Evolutionary conservation across 2,797 vertebrate genomes (phyloP).

Genomic region (Pangasius sanitwongsei): DNA sequence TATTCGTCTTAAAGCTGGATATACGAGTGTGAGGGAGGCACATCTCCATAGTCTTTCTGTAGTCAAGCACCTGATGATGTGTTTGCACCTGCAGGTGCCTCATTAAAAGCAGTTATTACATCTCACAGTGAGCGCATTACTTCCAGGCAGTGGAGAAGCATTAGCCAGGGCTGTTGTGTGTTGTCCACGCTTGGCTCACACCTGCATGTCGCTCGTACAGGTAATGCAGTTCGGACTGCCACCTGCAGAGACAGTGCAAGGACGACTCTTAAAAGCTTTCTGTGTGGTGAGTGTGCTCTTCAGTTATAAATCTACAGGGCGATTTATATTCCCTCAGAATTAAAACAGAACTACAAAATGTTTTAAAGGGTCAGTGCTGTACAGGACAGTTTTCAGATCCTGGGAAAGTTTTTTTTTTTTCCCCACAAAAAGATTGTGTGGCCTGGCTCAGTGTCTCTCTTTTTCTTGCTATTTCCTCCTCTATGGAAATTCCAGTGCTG

Average conservation of each 20-base stretch:
- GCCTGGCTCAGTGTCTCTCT: neutral
- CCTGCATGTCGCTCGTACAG: slow-evolving; percentile 48
- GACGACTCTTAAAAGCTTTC: slow-evolving; percentile 64
- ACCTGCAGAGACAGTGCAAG: slow-evolving; percentile 58
- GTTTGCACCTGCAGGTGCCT: slow-evolving; percentile 1
- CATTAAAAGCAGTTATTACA: neutral
- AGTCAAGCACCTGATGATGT: neutral
- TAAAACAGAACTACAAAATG: neutral
- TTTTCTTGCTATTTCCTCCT: neutral
- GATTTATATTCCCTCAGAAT: neutral
- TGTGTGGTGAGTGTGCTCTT: slow-evolving; percentile 67
- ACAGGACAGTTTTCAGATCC: neutral
- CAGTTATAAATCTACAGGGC: neutral
- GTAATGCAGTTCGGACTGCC: slow-evolving; percentile 65
- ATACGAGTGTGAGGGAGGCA: neutral
- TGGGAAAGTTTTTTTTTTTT: neutral
- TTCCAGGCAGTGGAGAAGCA: neutral
- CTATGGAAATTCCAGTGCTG: neutral
- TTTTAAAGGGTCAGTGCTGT: neutral
- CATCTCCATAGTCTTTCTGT: neutral
- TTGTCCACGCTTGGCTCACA: slow-evolving; percentile 15
- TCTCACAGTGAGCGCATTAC: neutral
- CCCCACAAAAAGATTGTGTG: neutral
- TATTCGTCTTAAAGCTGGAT: neutral
- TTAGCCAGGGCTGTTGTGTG: slow-evolving; percentile 16